Conservation (phyloP, 2,797 vertebrate genomes). For the Sparidentex hasta region DNA sequence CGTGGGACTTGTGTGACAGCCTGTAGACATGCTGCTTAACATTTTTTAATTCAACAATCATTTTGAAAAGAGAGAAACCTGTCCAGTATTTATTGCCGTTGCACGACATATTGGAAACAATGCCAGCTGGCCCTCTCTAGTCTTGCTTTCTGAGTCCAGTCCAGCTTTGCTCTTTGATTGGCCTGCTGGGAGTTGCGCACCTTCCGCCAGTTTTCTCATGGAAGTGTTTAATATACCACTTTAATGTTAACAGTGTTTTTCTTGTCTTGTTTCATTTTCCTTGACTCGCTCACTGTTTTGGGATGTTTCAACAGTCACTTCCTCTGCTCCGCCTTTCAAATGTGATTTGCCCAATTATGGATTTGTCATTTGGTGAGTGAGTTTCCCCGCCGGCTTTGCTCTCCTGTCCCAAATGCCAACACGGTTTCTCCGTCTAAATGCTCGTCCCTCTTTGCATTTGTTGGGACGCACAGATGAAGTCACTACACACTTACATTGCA, state of each 20-base stretch:
- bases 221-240: constrained; percentile 26
- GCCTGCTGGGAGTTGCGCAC: not conserved
- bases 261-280: not conserved
- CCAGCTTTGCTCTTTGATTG: constrained; percentile 10
- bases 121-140: not conserved
- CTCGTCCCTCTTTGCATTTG: constrained; percentile 5
- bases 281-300: constrained; percentile 7
- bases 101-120: constrained; percentile 16
- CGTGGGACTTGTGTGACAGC: not conserved
- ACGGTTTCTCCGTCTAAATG: not conserved
- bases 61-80: not conserved
- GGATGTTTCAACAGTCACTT: not conserved
- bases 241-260: constrained; percentile 20
- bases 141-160: constrained; percentile 9
- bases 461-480: too few species aligned
- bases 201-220: constrained; percentile 32
- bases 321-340: constrained; percentile 5
- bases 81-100: constrained; percentile 7
- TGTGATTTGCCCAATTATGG: constrained; percentile 18
- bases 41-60: constrained; percentile 5
- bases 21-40: not conserved
- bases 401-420: constrained; percentile 7
- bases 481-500: not conserved
- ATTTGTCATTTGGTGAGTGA: constrained; percentile 10
- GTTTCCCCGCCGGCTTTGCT: not conserved